These are phyloP conservation scores for Periparus ater DNA, from an alignment of 2,797 vertebrate genomes.

Conservation along the genomic window DNA sequence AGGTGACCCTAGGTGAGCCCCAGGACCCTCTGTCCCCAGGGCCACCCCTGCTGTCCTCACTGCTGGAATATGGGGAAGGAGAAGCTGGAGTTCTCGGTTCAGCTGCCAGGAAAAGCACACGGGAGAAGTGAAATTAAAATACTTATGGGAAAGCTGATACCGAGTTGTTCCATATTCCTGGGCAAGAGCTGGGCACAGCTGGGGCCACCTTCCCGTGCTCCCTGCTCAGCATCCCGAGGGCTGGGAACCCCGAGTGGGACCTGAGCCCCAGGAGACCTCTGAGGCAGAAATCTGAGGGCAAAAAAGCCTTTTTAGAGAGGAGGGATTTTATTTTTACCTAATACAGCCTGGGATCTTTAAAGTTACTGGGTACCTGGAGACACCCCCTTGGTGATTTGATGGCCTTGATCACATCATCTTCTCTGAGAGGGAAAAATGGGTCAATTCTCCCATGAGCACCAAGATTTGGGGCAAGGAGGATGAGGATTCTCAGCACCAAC, in stretches of 20 bases:
- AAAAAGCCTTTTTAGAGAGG: neutral
- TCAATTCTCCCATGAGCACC: rapidly evolving
- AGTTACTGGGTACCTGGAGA: neutral
- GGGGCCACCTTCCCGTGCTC: neutral
- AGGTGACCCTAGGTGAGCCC: neutral
- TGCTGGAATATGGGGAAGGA: neutral
- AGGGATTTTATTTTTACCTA: neutral
- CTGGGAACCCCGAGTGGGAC: rapidly evolving
- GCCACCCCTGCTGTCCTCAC: neutral
- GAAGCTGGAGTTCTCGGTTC: neutral
- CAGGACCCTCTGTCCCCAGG: neutral
- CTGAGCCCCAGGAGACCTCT: neutral
- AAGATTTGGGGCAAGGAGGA: neutral
- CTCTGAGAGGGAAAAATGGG: neutral
- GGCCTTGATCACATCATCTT: neutral
- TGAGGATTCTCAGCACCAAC: neutral
- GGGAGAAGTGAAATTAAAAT: neutral
- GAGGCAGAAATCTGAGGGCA: neutral
- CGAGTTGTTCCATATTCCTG: neutral
- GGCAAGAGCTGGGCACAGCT: neutral
- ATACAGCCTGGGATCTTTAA: neutral
- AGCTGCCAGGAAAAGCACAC: slow-evolving; percentile 19
- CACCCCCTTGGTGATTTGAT: rapidly evolving
- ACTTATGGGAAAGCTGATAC: neutral
- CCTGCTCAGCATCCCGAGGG: rapidly evolving